Percentiles rank a stretch among this genome's conserved stretches.
Evolutionary conservation across 2,113 vertebrate species (phyloP).

Genomic region (Rallus limicola): DNA sequence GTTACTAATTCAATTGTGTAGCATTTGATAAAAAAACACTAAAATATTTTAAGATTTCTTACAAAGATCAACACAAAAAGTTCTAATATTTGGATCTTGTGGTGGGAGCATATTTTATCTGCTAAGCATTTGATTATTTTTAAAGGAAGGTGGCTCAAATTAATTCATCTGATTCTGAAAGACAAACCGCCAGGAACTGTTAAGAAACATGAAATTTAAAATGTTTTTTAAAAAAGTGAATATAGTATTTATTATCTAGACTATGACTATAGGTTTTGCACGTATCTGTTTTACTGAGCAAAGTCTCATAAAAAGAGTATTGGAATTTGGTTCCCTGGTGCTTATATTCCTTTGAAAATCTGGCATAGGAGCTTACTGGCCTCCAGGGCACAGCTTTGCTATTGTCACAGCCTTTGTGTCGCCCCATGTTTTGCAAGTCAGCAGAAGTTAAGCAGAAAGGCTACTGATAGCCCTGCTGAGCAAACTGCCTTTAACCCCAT

Average conservation of each 20-base stretch:
- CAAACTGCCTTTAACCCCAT: not conserved
- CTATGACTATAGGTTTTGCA: not conserved
- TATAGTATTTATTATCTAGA: not conserved
- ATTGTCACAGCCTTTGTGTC: not conserved
- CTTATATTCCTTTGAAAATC: not conserved
- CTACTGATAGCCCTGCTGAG: not conserved
- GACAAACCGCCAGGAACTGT: not conserved
- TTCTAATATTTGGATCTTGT: not conserved
- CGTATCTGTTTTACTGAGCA: not conserved
- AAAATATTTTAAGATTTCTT: not conserved
- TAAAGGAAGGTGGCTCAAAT: conserved; percentile 9
- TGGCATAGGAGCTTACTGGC: rapidly evolving
- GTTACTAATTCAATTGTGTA: not conserved
- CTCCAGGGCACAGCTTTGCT: not conserved
- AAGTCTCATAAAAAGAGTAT: not conserved
- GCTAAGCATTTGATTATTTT: not conserved
- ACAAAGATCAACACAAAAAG: not conserved
- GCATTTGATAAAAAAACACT: not conserved
- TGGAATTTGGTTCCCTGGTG: not conserved
- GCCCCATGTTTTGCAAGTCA: not conserved
- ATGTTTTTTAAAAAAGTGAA: not conserved
- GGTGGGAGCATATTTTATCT: not conserved
- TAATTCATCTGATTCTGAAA: not conserved
- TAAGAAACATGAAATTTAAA: not conserved
- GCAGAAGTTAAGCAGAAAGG: not conserved